These are phyloP conservation scores for Zeuzera pyrina DNA, from an alignment of 2,888 invertebrate species.

Conservation along the genomic window DNA sequence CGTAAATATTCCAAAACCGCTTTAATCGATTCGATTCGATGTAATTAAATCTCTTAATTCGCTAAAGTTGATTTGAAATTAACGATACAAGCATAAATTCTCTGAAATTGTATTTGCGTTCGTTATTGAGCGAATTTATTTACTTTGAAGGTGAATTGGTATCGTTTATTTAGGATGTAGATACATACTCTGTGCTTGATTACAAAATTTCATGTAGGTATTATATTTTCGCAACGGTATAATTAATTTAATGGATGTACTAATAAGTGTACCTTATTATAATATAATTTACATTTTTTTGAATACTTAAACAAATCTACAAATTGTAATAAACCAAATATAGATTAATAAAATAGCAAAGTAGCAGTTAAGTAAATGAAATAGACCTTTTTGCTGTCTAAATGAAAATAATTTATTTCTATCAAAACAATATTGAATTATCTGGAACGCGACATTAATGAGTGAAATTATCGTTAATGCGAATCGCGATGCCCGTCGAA, in stretches of 20 bases:
- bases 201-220: background rate
- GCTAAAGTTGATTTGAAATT: slow-evolving; percentile 36
- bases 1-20: no score
- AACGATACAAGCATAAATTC: slow-evolving; percentile 49
- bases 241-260: background rate
- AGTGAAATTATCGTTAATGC: no score
- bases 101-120: slow-evolving; percentile 42
- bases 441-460: no score
- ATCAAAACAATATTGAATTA: no score
- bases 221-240: background rate
- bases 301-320: no score
- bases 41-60: slow-evolving; percentile 38
- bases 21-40: slow-evolving; percentile 37
- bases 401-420: no score
- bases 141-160: slow-evolving; percentile 20
- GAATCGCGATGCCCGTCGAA: no score
- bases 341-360: no score
- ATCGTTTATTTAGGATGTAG: slow-evolving; percentile 13
- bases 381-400: no score
- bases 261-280: background rate
- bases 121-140: slow-evolving; percentile 32
- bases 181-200: slow-evolving; percentile 16
- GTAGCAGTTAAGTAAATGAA: no score
- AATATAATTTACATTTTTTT: no score
- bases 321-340: no score